A percentile compares a stretch with the other conserved stretches of the same genome.
phyloP scores from a whole-genome alignment of 2,113 vertebrate species.

The Equus przewalskii region DNA sequence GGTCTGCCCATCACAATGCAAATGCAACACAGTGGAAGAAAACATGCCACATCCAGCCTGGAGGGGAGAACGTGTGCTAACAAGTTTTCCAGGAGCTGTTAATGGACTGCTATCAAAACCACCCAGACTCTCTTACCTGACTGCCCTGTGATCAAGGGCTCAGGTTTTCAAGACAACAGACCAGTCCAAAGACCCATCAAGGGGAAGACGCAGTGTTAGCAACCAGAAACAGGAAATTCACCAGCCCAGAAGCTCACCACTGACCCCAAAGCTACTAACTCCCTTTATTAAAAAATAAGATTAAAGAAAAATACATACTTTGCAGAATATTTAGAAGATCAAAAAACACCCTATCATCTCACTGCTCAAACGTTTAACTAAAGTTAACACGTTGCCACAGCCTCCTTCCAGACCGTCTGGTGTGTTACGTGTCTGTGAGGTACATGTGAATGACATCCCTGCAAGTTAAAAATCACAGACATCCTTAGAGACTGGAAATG shows the following conservation, averaged over 20 bases:
- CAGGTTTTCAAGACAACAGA: neutral
- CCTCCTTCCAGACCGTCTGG: neutral
- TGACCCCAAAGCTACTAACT: neutral
- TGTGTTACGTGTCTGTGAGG: neutral
- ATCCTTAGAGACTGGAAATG: neutral
- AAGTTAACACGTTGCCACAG: neutral
- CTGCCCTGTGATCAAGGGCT: neutral
- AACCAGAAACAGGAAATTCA: neutral
- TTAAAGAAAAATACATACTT: neutral
- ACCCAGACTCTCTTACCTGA: neutral
- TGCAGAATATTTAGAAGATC: neutral
- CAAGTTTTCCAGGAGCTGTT: neutral
- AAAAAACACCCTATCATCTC: neutral
- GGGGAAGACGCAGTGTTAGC: neutral
- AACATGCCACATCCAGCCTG: neutral
- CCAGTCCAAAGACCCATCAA: neutral
- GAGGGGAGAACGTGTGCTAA: neutral
- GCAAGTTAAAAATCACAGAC: neutral
- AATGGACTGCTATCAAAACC: neutral
- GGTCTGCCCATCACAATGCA: neutral
- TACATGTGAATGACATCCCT: neutral
- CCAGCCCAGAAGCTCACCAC: neutral
- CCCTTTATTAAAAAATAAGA: neutral
- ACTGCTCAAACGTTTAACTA: neutral
- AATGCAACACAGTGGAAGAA: neutral